Conservation (phyloP, 2,113 vertebrate species). For the Pseudorhombus dupliciocellatus region DNA sequence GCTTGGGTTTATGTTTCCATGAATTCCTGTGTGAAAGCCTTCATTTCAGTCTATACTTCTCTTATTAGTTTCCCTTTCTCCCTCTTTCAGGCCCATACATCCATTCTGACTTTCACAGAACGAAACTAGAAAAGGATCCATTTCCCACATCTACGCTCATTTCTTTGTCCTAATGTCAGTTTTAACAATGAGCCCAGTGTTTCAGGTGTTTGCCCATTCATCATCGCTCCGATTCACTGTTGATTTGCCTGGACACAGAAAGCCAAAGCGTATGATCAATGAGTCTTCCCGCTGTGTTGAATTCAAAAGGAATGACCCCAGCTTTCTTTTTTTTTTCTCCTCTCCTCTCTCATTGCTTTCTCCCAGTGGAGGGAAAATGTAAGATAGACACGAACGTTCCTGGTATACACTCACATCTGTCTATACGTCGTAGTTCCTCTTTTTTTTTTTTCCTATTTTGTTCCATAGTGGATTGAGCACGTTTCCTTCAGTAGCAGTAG, state of each 20-base stretch:
- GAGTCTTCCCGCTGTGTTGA: conserved; percentile 72
- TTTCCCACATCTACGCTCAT: conserved; percentile 50
- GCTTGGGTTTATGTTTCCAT: conserved; percentile 52
- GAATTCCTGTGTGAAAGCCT: conserved; percentile 52
- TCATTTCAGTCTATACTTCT: conserved; percentile 64
- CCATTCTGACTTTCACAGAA: conserved; percentile 18
- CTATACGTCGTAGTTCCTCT: conserved; percentile 68
- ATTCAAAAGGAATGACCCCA: conserved; percentile 78
- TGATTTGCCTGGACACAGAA: conserved; percentile 61
- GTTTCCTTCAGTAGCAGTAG: conserved; percentile 70
- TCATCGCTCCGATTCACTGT: conserved; percentile 65
- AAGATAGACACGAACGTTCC: conserved; percentile 77
- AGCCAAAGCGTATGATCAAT: conserved; percentile 72
- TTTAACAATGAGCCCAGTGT: conserved; percentile 69
- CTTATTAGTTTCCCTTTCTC: conserved; percentile 2
- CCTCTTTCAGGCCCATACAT: conserved; percentile 3
- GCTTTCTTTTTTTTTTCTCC: conserved; percentile 74
- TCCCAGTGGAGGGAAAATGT: conserved; percentile 83
- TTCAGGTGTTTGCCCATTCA: conserved; percentile 74
- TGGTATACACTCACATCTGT: conserved; percentile 77
- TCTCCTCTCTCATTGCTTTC: conserved; percentile 73
- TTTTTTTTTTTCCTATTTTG: conserved; percentile 33
- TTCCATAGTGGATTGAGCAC: conserved; percentile 75
- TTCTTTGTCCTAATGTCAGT: conserved; percentile 66
- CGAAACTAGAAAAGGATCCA: conserved; percentile 38